A percentile compares a stretch with the other conserved stretches of the same genome.
phyloP scores from a whole-genome alignment of 2,113 vertebrate species.

The Sprattus sprattus region DNA sequence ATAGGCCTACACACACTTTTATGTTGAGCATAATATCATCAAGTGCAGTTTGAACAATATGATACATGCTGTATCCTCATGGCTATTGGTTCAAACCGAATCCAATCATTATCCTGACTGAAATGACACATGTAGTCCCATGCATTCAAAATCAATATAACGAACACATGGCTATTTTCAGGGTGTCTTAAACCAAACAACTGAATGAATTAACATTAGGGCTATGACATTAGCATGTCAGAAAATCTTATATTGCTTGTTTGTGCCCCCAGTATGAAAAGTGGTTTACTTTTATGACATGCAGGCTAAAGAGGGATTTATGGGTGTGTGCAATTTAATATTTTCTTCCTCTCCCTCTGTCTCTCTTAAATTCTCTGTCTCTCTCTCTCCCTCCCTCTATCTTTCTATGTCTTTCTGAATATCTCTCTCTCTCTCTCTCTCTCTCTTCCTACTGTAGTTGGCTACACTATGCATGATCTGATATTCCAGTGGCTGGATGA shows the following conservation, averaged over 20 bases:
- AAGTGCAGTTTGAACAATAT: not conserved
- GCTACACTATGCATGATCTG: conserved; percentile 95
- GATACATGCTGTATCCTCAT: not conserved
- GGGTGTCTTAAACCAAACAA: not conserved
- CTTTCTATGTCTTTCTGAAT: too few species aligned
- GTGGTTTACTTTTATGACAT: not conserved
- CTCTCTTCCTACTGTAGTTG: conserved; percentile 71
- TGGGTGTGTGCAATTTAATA: not conserved
- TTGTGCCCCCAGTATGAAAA: not conserved
- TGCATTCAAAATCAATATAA: not conserved
- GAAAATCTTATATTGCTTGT: not conserved
- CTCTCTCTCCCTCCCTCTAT: too few species aligned
- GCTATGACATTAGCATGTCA: not conserved
- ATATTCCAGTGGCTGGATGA: conserved; percentile 91
- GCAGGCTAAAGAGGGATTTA: not conserved
- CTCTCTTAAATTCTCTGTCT: not conserved
- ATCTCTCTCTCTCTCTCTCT: too few species aligned
- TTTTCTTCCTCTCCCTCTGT: not conserved
- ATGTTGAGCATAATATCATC: not conserved
- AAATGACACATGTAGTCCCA: not conserved
- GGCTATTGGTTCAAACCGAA: not conserved
- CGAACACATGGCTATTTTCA: not conserved
- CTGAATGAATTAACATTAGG: not conserved
- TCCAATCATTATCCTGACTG: not conserved
- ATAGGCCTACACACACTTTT: not conserved